A percentile compares a stretch with the other conserved stretches of the same genome.
These are phyloP conservation scores for Pelvicachromis taeniatus DNA, from an alignment of 2,113 vertebrate species.

Conservation along the genomic window DNA sequence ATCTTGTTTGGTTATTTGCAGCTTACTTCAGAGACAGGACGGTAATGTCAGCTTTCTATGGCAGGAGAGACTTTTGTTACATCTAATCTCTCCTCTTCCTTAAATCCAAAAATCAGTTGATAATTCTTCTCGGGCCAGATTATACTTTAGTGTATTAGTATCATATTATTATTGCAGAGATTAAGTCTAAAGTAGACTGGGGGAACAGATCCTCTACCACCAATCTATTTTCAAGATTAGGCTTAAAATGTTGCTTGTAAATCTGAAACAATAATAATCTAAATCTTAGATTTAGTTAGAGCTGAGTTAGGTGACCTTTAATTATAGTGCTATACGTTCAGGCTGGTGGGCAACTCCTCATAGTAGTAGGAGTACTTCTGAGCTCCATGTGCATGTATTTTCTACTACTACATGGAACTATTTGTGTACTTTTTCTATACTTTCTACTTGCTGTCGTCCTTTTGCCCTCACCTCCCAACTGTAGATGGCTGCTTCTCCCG, in stretches of 20 bases:
- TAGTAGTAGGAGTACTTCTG: neutral
- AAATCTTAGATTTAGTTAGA: neutral
- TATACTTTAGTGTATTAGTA: neutral
- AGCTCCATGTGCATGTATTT: neutral
- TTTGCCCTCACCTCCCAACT: neutral
- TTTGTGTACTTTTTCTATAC: accelerated
- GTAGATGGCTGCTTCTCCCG: neutral
- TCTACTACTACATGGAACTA: accelerated
- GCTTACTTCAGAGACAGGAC: neutral
- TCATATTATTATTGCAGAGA: neutral
- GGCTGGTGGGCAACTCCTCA: neutral
- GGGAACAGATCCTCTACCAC: neutral
- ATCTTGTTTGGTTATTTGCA: too few relatives aligned
- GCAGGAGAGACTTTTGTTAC: neutral
- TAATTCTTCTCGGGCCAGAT: neutral
- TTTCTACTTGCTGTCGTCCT: neutral
- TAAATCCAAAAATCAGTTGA: neutral
- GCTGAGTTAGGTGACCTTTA: neutral
- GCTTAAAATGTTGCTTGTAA: neutral
- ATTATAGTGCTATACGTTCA: neutral
- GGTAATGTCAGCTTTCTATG: neutral
- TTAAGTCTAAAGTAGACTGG: neutral
- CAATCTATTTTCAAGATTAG: neutral
- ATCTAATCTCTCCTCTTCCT: neutral
- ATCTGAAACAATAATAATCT: neutral